Evolutionary conservation across 2,888 invertebrate species (phyloP).

Genomic region (Drosophila parthenogenetica): DNA sequence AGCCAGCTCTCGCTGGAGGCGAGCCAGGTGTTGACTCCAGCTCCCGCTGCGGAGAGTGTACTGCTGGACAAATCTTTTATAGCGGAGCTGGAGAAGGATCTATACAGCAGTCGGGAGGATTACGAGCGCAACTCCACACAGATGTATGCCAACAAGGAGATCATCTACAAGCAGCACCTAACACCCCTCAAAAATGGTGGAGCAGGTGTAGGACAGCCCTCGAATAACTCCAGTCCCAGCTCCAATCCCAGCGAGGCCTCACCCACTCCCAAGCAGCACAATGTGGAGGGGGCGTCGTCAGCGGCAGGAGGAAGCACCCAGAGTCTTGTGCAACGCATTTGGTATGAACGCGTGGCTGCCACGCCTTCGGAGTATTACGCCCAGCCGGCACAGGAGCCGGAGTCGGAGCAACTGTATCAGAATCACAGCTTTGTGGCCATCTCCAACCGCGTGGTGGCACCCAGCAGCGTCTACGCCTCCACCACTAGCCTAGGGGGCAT

Average conservation of each 20-base stretch:
- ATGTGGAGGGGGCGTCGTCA: constrained; percentile 68
- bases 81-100: constrained; percentile 88
- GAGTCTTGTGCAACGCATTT: constrained; percentile 85
- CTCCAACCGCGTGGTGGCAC: constrained; percentile 83
- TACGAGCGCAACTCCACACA: constrained; percentile 84
- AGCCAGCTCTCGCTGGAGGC: constrained; percentile 78
- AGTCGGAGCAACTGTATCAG: constrained; percentile 72
- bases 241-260: constrained; percentile 55
- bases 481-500: constrained; percentile 31
- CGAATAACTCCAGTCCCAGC: constrained; percentile 74
- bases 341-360: constrained; percentile 85
- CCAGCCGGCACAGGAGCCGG: constrained; percentile 62
- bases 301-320: constrained; percentile 76
- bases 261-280: constrained; percentile 79
- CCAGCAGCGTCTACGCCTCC: constrained; percentile 70
- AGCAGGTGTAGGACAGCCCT: constrained; percentile 19
- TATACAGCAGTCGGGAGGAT: constrained; percentile 84
- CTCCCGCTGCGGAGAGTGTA: constrained; percentile 75
- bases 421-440: constrained; percentile 84
- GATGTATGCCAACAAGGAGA: constrained; percentile 82
- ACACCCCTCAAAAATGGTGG: constrained; percentile 77
- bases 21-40: constrained; percentile 7
- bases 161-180: constrained; percentile 82
- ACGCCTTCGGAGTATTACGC: constrained; percentile 78
- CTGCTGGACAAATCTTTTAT: constrained; percentile 87